Conservation (phyloP, 2,797 vertebrate genomes). For the Trachops cirrhosus region DNA sequence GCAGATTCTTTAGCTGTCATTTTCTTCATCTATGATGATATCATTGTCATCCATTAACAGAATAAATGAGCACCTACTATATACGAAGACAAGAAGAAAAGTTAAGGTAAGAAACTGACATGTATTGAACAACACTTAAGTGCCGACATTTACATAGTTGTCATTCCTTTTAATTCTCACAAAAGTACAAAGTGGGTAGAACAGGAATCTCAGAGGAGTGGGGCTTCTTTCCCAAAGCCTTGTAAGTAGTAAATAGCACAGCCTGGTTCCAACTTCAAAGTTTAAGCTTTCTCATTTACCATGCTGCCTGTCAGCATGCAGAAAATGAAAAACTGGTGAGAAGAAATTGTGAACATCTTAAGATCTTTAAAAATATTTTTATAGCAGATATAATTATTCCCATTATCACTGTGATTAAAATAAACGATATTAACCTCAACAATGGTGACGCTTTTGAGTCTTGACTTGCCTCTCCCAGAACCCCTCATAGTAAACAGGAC, state of each 20-base stretch:
- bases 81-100: neutral
- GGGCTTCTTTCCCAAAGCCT: neutral
- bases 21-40: neutral
- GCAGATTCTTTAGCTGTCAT: neutral
- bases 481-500: neutral
- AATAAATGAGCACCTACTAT: neutral
- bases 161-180: neutral
- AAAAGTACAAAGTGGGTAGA: neutral
- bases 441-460: neutral
- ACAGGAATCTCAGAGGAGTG: neutral
- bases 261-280: neutral
- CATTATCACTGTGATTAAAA: neutral
- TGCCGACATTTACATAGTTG: neutral
- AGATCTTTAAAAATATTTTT: slow-evolving; percentile 25
- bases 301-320: neutral
- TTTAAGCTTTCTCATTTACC: neutral
- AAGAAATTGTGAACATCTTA: neutral
- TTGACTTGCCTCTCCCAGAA: neutral
- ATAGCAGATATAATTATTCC: neutral
- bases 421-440: neutral
- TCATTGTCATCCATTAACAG: neutral
- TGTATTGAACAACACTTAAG: neutral
- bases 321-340: neutral
- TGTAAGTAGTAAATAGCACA: neutral
- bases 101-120: neutral